phyloP scores from a whole-genome alignment of 2,888 invertebrate species.

The Dryobotodes eremita region DNA sequence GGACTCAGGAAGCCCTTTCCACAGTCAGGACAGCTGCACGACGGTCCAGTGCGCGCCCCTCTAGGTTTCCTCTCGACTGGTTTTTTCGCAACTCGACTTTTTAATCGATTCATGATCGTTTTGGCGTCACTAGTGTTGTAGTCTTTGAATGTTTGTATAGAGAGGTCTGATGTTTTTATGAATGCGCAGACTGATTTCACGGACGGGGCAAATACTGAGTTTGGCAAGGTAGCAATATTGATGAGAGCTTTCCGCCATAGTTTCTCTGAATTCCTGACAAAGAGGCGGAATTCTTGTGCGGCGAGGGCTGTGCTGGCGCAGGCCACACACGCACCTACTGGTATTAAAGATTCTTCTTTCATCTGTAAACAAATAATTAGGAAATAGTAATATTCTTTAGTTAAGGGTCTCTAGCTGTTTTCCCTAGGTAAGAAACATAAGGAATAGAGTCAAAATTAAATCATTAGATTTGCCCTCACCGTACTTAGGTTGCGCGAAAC shows the following conservation, averaged over 20 bases:
- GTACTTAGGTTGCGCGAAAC: background rate
- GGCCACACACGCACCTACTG: slow-evolving; percentile 78
- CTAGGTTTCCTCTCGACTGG: slow-evolving; percentile 69
- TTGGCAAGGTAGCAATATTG: slow-evolving; percentile 70
- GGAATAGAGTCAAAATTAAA: background rate
- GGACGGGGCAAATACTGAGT: slow-evolving; percentile 39
- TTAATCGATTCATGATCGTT: slow-evolving; percentile 74
- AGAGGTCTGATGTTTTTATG: slow-evolving; percentile 75
- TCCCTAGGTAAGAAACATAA: background rate
- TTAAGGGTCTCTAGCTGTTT: background rate
- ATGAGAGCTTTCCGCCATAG: slow-evolving; percentile 79
- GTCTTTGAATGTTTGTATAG: slow-evolving; percentile 76
- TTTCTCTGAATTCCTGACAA: slow-evolving; percentile 77
- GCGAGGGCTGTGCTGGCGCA: slow-evolving; percentile 80
- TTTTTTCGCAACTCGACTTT: slow-evolving; percentile 70
- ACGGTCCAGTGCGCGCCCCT: slow-evolving; percentile 74
- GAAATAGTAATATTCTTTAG: slow-evolving; percentile 27
- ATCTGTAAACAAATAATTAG: slow-evolving; percentile 78
- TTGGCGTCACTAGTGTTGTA: slow-evolving; percentile 75
- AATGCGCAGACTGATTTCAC: slow-evolving; percentile 80
- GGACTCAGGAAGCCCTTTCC: slow-evolving; percentile 81
- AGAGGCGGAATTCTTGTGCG: slow-evolving; percentile 80
- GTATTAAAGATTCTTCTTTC: slow-evolving; percentile 77
- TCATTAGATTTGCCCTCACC: background rate
- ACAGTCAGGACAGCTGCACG: slow-evolving; percentile 81